These are phyloP conservation scores for Spea bombifrons DNA, from an alignment of 2,113 vertebrate genomes.

Conservation along the genomic window DNA sequence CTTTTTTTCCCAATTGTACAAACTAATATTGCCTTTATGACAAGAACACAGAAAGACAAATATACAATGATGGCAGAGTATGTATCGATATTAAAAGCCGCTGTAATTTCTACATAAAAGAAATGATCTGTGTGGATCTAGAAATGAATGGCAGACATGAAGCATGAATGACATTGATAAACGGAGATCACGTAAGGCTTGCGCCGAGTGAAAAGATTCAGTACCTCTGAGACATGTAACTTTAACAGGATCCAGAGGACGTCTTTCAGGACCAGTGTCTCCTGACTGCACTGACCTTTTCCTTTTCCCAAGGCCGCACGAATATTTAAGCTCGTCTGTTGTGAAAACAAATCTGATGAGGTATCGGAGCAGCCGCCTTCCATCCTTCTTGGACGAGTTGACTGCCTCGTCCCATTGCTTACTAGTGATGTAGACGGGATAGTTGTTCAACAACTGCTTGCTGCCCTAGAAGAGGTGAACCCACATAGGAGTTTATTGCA, in stretches of 20 bases:
- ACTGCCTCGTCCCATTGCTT: constrained; percentile 99
- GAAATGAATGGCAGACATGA: not conserved
- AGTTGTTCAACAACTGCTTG: constrained; percentile 97
- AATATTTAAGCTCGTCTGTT: constrained; percentile 98
- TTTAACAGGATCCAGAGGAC: constrained; percentile 97
- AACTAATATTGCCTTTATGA: too few relatives aligned
- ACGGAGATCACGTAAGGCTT: constrained; percentile 38
- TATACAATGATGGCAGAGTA: not conserved
- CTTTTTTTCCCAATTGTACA: too few relatives aligned
- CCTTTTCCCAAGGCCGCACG: constrained; percentile 97
- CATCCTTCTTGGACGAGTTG: constrained; percentile 98
- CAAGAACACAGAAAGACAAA: not conserved
- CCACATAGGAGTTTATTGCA: too few relatives aligned
- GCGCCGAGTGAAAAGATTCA: constrained; percentile 75
- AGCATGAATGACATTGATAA: not conserved
- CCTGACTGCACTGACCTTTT: constrained; percentile 97
- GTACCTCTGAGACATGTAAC: constrained; percentile 99
- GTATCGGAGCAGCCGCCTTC: constrained; percentile 92
- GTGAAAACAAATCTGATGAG: constrained; percentile 98
- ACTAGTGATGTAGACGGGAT: constrained; percentile 97
- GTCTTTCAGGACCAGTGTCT: constrained; percentile 92
- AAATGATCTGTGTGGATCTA: not conserved
- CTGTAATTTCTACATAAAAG: not conserved
- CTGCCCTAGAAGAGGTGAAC: constrained; percentile 76
- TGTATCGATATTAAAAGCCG: not conserved